Base-by-base conservation (phyloP, 2,797 vertebrate genomes). In the Florisuga fusca region DNA sequence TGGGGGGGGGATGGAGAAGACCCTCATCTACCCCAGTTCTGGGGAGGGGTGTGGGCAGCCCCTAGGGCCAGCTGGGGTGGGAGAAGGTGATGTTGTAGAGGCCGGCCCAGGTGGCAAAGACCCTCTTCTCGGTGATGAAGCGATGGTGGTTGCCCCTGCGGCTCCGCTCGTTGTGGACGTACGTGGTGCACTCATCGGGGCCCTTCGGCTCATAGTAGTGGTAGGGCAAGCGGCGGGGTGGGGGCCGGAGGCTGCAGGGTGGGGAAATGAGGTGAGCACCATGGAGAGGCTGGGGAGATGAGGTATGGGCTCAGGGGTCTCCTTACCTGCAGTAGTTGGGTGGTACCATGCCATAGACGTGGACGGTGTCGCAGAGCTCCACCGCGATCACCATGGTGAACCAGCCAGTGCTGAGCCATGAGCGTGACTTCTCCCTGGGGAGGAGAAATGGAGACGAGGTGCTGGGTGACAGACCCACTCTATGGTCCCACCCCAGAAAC, bases 331-430 rank as follows among this genome's bases (percentile, higher is more conserved):
- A 99, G 97, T 99, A 98, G 97, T 97, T 98, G 7, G 99, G 98
- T 6, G 99, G 99, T 75, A 99, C 99, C 99, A 99, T 99, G 92
- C 99, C 99, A 1, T 99, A 99, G 33, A 99, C 99, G 13, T 99
- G 99, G 81, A 99, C 98, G 4, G 97, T 98, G 64, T 99, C 99
- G 50, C 99, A 99, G 77, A 99, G 94, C 95, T 99, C 99, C 62
- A 99, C 99, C 0, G 99, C 98, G 1, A 99, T 99, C 96, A 99
- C 99, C 99, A 99, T 99, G 84, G 99, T 99, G 97, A 99, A 99
- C 99, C 99, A 99, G 88, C 99, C 99, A 0, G 99, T 99, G 98
- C 99, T 99, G 95, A 99, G 92, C 99, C 99, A 99, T 0, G 99
- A 99, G 83, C 99, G 99, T 1, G 99, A 99, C 94, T 98, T 99